A percentile compares a stretch with the other conserved stretches of the same genome.
These are phyloP conservation scores for Rutpela maculata DNA, from an alignment of 2,888 invertebrate species.

Conservation along the genomic window DNA sequence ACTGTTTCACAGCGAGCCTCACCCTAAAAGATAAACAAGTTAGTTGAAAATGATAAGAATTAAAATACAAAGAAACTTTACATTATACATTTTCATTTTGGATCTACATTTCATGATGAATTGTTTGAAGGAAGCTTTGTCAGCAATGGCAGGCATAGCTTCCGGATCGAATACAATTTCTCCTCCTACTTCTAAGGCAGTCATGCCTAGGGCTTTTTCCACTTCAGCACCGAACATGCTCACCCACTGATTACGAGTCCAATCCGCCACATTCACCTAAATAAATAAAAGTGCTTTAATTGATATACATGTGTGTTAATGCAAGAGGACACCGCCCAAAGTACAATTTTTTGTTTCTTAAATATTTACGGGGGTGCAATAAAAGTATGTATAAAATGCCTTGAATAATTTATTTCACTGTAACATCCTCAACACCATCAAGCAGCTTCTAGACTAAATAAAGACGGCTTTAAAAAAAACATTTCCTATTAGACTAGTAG, in stretches of 20 bases:
- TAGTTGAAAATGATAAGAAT: too few relatives aligned
- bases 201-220: slow-evolving; percentile 84
- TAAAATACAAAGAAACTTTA: slow-evolving; percentile 71
- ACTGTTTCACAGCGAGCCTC: slow-evolving; percentile 87
- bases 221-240: slow-evolving; percentile 92
- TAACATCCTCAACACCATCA: too few relatives aligned
- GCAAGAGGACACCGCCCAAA: too few relatives aligned
- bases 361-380: too few relatives aligned
- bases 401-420: too few relatives aligned
- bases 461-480: too few relatives aligned
- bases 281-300: slow-evolving; percentile 39
- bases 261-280: slow-evolving; percentile 91
- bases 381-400: too few relatives aligned
- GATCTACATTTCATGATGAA: slow-evolving; percentile 90
- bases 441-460: too few relatives aligned
- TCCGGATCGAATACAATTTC: slow-evolving; percentile 82
- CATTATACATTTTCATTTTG: slow-evolving; percentile 94
- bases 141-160: slow-evolving; percentile 81
- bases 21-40: slow-evolving; percentile 78
- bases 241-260: slow-evolving; percentile 91
- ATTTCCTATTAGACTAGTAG: too few relatives aligned
- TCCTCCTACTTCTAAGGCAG: slow-evolving; percentile 87
- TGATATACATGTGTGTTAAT: slow-evolving; percentile 41
- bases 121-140: slow-evolving; percentile 85
- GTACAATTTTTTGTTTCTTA: too few relatives aligned